Base-by-base conservation (phyloP, 2,888 invertebrate species). In the Thysanoteuthis rhombus region DNA sequence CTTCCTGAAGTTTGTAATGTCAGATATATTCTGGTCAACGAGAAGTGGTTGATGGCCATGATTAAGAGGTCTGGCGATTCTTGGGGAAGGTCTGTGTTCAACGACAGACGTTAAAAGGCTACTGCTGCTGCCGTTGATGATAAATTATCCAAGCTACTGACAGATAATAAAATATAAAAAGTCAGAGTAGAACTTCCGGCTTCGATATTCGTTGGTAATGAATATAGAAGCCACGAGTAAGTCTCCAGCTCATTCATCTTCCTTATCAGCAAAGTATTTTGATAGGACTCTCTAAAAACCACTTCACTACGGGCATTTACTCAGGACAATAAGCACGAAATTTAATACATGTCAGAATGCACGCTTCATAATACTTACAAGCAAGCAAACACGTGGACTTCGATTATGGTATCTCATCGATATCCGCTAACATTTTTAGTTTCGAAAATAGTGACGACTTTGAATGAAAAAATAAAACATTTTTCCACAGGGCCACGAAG, bases 1-100 rank as follows among this genome's bases (percentile, higher is more conserved):
- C 75, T 75, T 75, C 75, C 75, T n/a, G 75, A n/a, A n/a, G 75
- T 75, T 75, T n/a, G 75, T n/a, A n/a, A 75, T n/a, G 75, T 75
- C 36, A 75, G n/a, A 75, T n/a, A 75, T 75, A 75, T 75, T 75
- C 75, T n/a, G n/a, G n/a, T 75, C 75, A 75, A 12, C 10, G 75
- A 75, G 45, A 45, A 1, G 19, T 12, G 19, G n/a, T n/a, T 75
- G n/a, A n/a, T 12, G n/a, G 16, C 32, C 28, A 58, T 8, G 58
- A 28, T n/a, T n/a, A n/a, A n/a, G n/a, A n/a, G n/a, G n/a, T n/a
- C n/a, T n/a, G n/a, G n/a, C n/a, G n/a, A n/a, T n/a, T n/a, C n/a
- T n/a, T n/a, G n/a, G n/a, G n/a, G n/a, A n/a, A n/a, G n/a, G n/a
- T n/a, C n/a, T n/a, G n/a, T n/a, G n/a, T n/a, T n/a, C n/a, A n/a